Evolutionary conservation across 2,113 vertebrate species (phyloP), one percentile per base, ranked within the genome.

Genomic region (Oryzias celebensis): DNA sequence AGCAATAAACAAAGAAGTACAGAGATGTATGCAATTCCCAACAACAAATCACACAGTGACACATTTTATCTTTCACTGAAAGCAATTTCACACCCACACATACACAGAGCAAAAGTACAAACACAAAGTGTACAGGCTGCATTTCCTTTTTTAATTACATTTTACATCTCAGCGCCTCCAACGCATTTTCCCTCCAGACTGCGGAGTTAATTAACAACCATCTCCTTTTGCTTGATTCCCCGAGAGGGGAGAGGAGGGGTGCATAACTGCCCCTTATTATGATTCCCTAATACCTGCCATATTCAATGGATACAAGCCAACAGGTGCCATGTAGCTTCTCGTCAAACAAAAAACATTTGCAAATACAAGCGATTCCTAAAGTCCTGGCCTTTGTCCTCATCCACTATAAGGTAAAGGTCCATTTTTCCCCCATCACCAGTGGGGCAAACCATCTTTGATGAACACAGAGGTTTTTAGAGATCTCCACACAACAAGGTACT

Each of bases 111-210:
- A 67, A 71, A 80, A 68, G 66, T 61, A 70, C 44, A 75, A 78
- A 84, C 64, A 68, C 45, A 62, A 81, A 79, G 48, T 46, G 42
- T 48, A 53, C 49, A 48, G 83, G 85, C 89, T 86, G 84, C 69
- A 86, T 90, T 90, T 91, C 90, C 90, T 92, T 91, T 93, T 94
- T 93, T 94, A 94, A 96, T 96, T 94, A 94, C 90, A 92, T 91
- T 91, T 93, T 88, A 91, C 88, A 90, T 92, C 80, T 83, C 77
- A 82, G 77, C 51, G 75, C 85, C 77, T 81, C 82, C 71, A 71
- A 88, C 82, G 85, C 81, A 77, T 85, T 82, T 85, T 92, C 91
- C 93, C 93, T 72, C 78, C 89, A 91, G 93, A 93, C 91, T 82
- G 66, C 81, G 22, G 79, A 92, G 92, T 94, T 95, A 95, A 96